A percentile compares a stretch with the other conserved stretches of the same genome.
Evolutionary conservation across 2,797 vertebrate genomes (phyloP).

Genomic region (Natrix natrix): DNA sequence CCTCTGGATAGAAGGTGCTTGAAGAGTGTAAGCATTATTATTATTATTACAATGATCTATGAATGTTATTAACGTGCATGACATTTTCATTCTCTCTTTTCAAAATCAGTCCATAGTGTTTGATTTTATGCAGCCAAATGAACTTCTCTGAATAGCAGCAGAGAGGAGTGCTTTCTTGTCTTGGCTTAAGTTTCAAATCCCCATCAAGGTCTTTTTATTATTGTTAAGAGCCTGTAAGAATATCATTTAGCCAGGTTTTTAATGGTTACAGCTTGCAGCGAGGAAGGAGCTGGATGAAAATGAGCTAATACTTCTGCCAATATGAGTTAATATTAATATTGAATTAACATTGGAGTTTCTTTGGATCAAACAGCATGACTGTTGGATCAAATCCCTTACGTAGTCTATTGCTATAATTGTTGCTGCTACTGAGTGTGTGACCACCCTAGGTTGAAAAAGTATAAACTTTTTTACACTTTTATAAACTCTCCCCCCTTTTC

Average conservation of each 20-base stretch:
- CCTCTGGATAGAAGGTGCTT: constrained; percentile 26
- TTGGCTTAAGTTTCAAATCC: background rate
- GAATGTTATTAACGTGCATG: background rate
- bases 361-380: background rate
- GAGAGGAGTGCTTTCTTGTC: background rate
- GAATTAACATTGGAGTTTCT: background rate
- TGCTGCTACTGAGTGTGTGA: background rate
- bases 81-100: constrained; percentile 12
- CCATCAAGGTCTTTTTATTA: background rate
- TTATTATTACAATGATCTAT: constrained; percentile 26
- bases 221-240: background rate
- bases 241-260: background rate
- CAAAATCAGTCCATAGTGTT: background rate
- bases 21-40: constrained; percentile 40
- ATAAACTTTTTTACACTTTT: background rate
- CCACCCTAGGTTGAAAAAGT: background rate
- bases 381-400: background rate
- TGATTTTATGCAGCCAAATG: background rate
- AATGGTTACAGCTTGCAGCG: background rate
- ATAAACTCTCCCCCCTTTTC: background rate
- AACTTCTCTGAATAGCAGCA: background rate
- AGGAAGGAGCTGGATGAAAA: background rate
- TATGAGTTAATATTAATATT: background rate
- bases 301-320: background rate
- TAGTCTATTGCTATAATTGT: background rate